These are phyloP conservation scores for Myotis pilosus DNA, from an alignment of 2,797 vertebrate species.

Conservation along the genomic window DNA sequence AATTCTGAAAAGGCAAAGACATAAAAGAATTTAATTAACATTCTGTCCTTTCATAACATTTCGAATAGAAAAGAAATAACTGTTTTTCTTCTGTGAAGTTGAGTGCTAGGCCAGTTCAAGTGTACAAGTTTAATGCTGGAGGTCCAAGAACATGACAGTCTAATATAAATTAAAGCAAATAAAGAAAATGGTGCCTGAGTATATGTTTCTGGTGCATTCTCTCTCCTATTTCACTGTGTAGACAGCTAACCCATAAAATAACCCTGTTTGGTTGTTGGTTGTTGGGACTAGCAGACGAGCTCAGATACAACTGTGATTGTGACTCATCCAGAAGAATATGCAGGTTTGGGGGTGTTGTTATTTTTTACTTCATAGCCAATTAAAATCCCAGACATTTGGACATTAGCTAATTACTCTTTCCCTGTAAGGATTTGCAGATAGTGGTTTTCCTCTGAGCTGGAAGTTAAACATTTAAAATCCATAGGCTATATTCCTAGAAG, in stretches of 20 bases:
- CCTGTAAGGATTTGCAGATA: neutral
- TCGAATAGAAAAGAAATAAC: constrained; percentile 9
- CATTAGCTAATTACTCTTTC: neutral
- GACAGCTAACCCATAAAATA: neutral
- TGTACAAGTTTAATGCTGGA: neutral
- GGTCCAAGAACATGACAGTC: neutral
- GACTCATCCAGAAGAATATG: neutral
- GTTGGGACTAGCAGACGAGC: neutral
- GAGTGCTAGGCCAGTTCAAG: neutral
- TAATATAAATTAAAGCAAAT: constrained; percentile 11
- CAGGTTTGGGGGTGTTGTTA: neutral
- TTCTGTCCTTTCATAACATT: neutral
- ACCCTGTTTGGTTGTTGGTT: neutral
- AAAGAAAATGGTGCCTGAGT: neutral
- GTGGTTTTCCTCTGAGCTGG: neutral
- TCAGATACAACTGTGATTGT: constrained; percentile 5
- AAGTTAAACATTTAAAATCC: neutral
- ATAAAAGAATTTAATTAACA: neutral
- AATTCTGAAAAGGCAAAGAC: constrained; percentile 21
- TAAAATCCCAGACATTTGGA: neutral
- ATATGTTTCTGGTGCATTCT: neutral
- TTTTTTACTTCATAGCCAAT: neutral
- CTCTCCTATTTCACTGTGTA: neutral
- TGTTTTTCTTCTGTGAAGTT: neutral
- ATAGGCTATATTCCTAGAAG: neutral